phyloP scores from a whole-genome alignment of 2,888 invertebrate species.

The Acrocera orbiculus region DNA sequence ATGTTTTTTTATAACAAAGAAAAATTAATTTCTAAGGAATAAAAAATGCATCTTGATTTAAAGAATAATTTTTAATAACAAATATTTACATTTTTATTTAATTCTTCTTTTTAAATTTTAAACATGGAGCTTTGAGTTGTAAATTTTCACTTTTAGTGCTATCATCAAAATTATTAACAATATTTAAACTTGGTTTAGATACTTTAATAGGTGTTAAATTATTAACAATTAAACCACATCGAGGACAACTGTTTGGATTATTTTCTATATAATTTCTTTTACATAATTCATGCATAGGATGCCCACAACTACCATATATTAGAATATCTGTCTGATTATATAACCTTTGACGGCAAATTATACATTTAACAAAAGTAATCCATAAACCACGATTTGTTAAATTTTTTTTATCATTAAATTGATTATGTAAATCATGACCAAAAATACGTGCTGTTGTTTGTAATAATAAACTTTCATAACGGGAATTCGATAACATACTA shows the following conservation, averaged over 20 bases:
- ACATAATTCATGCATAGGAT: constrained; percentile 26
- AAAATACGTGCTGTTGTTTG: constrained; percentile 43
- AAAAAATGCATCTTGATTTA: no score
- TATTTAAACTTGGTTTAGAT: constrained; percentile 20
- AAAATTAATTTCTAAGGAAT: no score
- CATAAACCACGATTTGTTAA: constrained; percentile 24
- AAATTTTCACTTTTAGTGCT: constrained; percentile 12
- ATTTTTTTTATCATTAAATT: constrained; percentile 21
- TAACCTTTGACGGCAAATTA: constrained; percentile 24
- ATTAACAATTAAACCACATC: constrained; percentile 18
- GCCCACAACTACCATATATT: constrained; percentile 25
- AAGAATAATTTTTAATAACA: no score
- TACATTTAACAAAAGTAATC: constrained; percentile 26
- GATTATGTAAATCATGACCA: constrained; percentile 48
- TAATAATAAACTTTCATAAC: constrained; percentile 54
- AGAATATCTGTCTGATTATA: constrained; percentile 21
- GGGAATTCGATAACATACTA: constrained; percentile 58
- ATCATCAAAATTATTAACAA: constrained; percentile 6
- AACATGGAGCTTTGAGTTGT: constrained; percentile 27
- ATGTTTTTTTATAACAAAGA: no score
- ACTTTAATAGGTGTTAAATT: constrained; percentile 17
- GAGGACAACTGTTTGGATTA: constrained; percentile 19
- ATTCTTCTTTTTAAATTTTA: constrained; percentile 21
- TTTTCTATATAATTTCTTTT: constrained; percentile 9
- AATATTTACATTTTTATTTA: no score